Evolutionary conservation across 1,140 invertebrate species (phyloP), one percentile per base, ranked within the genome.

Genomic region (Nephila pilipes): DNA sequence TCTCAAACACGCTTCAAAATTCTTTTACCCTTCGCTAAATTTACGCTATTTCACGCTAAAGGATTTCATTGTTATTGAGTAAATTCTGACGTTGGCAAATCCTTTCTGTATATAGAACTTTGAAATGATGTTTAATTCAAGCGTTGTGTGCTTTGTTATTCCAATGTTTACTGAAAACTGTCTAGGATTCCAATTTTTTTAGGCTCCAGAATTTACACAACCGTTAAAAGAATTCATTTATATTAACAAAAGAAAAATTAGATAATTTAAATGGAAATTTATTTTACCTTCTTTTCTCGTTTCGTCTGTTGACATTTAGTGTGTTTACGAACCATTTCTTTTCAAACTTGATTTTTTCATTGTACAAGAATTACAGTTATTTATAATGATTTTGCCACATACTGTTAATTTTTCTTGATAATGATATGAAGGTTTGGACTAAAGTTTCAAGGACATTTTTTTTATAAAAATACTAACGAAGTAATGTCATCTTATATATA

Each of bases 1-100:
- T 75, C 36, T 32, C 32, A 32, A 32, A 75, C 25, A 75, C 69
- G 69, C 29, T 36, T 16, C 29, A 32, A 32, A 29, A 75, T 32
- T 75, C 69, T 6, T 14, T 75, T 75, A 75, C 69, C 32, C 69
- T 75, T 32, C 69, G 20, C 29, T 75, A 75, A 75, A 75, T 75
- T 75, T 75, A 32, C 29, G 29, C 69, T 75, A 75, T 75, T 75
- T 75, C 29, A 20, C 69, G 16, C 69, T 32, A 36, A 75, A 16
- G 3, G 69, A 18, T 32, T 75, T 20, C 29, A 75, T 75, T 75
- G 69, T 75, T 75, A 16, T 65, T 65, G 29, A 36, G 69, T 14
- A 32, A 75, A 29, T 18, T 10, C 6, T 65, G 63, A 65, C 63
- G n/a, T 65, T n/a, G 12, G 63, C n/a, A 46, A 65, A 65, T 22